A percentile compares a stretch with the other conserved stretches of the same genome.
phyloP scores from a whole-genome alignment of 2,113 vertebrate species.

The Lepisosteus osseus region DNA sequence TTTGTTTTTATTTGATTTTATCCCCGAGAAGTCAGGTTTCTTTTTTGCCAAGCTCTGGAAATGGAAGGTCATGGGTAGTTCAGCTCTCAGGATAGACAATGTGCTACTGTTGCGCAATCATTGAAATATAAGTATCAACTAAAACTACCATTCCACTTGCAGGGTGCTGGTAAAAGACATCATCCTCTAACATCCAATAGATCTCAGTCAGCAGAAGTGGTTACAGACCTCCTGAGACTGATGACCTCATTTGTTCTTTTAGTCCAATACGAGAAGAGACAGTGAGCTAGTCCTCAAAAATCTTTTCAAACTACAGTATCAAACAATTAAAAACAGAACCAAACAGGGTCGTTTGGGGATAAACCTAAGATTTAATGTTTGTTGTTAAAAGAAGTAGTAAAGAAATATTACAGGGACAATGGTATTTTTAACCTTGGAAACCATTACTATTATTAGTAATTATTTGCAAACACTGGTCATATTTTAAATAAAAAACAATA shows the following conservation, averaged over 20 bases:
- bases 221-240: not conserved
- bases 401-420: no score
- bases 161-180: constrained; percentile 6
- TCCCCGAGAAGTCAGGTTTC: not conserved
- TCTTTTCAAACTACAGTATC: not conserved
- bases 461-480: no score
- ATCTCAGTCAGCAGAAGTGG: not conserved
- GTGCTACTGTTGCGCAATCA: constrained; percentile 8
- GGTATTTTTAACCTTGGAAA: no score
- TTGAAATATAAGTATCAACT: constrained; percentile 19
- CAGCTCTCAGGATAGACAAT: constrained; percentile 11
- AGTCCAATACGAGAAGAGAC: not conserved
- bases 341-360: no score
- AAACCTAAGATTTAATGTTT: no score
- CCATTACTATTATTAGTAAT: no score
- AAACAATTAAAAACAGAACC: no score
- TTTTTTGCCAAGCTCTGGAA: constrained; percentile 6
- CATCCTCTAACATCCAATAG: constrained; percentile 3
- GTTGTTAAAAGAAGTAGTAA: no score
- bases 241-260: constrained; percentile 10
- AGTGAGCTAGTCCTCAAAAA: not conserved
- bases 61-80: constrained; percentile 15
- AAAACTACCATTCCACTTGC: constrained; percentile 14
- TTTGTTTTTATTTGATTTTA: constrained; percentile 20
- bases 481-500: no score